phyloP scores from a whole-genome alignment of 2,113 vertebrate species.

The Gnathonemus longibarbis region DNA sequence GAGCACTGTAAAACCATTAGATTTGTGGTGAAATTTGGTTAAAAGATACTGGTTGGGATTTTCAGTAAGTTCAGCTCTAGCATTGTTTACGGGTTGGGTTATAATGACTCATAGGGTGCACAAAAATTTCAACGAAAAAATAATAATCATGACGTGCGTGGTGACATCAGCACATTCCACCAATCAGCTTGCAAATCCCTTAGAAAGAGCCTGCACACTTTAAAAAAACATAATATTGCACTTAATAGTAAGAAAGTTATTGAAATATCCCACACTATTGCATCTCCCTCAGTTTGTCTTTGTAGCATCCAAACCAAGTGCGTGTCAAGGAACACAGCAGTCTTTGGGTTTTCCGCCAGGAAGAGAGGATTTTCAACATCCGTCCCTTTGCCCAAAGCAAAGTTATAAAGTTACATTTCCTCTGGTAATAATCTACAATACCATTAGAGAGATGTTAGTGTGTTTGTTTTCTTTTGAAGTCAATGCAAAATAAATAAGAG shows the following conservation, averaged over 20 bases:
- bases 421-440: conserved; percentile 6
- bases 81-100: conserved; percentile 42
- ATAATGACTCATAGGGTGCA: conserved; percentile 53
- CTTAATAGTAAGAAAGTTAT: conserved; percentile 58
- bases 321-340: conserved; percentile 56
- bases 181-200: conserved; percentile 30
- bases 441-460: conserved; percentile 27
- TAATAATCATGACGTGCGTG: conserved; percentile 34
- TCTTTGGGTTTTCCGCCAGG: conserved; percentile 54
- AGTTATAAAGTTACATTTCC: background rate
- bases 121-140: conserved; percentile 45
- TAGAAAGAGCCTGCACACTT: conserved; percentile 26
- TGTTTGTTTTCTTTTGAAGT: conserved; percentile 52
- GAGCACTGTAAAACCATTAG: background rate
- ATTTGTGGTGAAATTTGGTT: background rate
- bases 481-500: conserved; percentile 69
- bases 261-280: conserved; percentile 48
- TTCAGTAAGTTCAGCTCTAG: conserved; percentile 29
- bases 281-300: conserved; percentile 49
- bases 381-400: background rate
- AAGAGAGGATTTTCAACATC: conserved; percentile 45
- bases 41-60: background rate
- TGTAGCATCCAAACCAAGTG: conserved; percentile 57
- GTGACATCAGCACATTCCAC: conserved; percentile 44
- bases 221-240: conserved; percentile 62